These are phyloP conservation scores for Pycnonotus jocosus DNA, from an alignment of 2,113 vertebrate species.

Conservation along the genomic window DNA sequence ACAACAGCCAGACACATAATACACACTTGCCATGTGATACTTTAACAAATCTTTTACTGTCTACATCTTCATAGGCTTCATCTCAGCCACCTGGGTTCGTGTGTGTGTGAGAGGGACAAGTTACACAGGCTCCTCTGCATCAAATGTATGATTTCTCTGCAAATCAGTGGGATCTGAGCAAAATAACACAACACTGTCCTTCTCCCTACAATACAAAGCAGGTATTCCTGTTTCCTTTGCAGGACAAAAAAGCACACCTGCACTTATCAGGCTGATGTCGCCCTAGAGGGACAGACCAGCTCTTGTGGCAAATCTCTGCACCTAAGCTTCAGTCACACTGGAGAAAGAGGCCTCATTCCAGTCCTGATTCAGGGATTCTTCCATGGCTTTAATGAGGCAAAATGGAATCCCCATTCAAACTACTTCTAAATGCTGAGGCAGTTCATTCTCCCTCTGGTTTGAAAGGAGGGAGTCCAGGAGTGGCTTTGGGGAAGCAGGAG, in stretches of 20 bases:
- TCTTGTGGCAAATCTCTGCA: neutral
- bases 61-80: constrained; percentile 37
- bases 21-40: constrained; percentile 24
- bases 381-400: neutral
- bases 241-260: neutral
- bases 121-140: neutral
- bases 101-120: neutral
- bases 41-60: constrained; percentile 39
- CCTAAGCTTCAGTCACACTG: neutral
- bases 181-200: fast-evolving
- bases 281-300: neutral
- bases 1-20: constrained; percentile 20
- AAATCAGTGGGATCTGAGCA: neutral
- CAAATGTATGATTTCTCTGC: neutral
- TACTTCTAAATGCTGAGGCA: neutral
- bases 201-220: neutral
- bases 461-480: neutral
- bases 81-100: neutral
- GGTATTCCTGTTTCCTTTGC: neutral
- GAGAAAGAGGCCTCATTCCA: neutral
- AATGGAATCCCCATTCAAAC: neutral
- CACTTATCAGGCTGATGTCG: neutral
- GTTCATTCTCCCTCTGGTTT: neutral
- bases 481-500: neutral
- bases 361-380: neutral